phyloP scores from a whole-genome alignment of 2,113 vertebrate genomes.

The Peromyscus californicus region DNA sequence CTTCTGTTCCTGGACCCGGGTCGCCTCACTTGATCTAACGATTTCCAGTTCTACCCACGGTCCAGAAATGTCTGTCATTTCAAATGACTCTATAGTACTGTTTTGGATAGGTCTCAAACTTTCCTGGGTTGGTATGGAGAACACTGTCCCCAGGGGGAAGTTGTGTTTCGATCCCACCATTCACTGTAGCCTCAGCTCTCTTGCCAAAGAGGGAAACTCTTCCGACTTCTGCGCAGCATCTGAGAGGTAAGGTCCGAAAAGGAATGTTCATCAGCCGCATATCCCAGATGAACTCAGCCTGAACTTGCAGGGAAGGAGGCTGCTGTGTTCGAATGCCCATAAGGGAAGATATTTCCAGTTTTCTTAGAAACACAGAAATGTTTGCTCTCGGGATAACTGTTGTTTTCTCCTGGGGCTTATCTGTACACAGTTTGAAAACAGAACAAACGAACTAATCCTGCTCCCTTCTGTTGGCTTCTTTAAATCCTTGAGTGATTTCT shows the following conservation, averaged over 20 bases:
- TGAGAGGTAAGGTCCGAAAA: not conserved
- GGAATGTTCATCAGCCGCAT: not conserved
- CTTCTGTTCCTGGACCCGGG: not conserved
- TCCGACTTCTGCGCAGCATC: too few relatives aligned
- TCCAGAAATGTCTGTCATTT: not conserved
- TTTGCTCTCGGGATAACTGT: conserved; percentile 66
- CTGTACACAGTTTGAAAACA: conserved; percentile 21
- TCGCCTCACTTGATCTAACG: not conserved
- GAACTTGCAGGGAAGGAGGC: conserved; percentile 45
- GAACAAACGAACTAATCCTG: conserved; percentile 63
- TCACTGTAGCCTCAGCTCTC: not conserved
- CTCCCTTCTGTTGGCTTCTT: conserved; percentile 39
- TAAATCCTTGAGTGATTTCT: conserved; percentile 54
- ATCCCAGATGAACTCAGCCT: conserved; percentile 46
- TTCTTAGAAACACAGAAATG: conserved; percentile 60
- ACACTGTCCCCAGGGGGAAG: not conserved
- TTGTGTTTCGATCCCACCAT: not conserved
- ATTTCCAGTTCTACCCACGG: not conserved
- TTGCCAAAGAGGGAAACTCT: not conserved
- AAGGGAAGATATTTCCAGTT: conserved; percentile 35
- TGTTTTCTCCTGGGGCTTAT: conserved; percentile 66
- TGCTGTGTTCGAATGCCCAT: conserved; percentile 20
- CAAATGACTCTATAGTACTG: not conserved
- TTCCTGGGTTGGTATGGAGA: not conserved
- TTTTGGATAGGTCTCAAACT: not conserved